Evolutionary conservation across 1,140 invertebrate species (phyloP).

Genomic region (Micrasema minimum): DNA sequence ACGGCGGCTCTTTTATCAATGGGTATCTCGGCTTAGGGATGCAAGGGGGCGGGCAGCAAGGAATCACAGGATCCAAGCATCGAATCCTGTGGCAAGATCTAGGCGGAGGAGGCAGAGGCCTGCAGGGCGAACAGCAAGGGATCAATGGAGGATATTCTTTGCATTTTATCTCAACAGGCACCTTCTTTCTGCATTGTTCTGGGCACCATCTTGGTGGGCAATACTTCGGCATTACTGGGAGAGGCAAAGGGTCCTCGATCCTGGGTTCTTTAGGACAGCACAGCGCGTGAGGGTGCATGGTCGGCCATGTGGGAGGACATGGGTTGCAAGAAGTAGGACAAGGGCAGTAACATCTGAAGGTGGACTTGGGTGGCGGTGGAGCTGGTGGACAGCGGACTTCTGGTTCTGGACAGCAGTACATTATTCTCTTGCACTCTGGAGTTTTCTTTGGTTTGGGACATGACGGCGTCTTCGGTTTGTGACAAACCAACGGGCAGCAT

Average conservation of each 20-base stretch:
- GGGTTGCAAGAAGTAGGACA: constrained; percentile 4
- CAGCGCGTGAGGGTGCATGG: background rate
- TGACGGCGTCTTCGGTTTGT: no score
- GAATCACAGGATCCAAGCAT: constrained; percentile 11
- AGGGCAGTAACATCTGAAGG: constrained; percentile 7
- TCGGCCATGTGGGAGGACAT: background rate
- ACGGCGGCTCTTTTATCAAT: constrained; percentile 5
- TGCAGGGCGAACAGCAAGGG: constrained; percentile 1
- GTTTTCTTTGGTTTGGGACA: background rate
- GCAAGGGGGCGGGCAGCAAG: background rate
- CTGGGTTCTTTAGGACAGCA: background rate
- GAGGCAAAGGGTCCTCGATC: background rate
- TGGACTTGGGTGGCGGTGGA: background rate
- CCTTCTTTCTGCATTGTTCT: background rate
- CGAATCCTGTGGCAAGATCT: background rate
- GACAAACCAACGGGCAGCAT: background rate
- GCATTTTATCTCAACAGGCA: background rate
- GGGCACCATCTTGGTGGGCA: constrained; percentile 2
- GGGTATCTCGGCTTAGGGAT: background rate
- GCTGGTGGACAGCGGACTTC: background rate
- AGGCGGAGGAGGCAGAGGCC: constrained; percentile 11
- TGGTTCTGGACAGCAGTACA: background rate
- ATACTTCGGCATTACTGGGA: constrained; percentile 4
- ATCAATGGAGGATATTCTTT: constrained; percentile 20
- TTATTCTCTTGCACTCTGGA: background rate